Evolutionary conservation across 2,113 vertebrate species (phyloP).

Genomic region (Coracopsis vasa): DNA sequence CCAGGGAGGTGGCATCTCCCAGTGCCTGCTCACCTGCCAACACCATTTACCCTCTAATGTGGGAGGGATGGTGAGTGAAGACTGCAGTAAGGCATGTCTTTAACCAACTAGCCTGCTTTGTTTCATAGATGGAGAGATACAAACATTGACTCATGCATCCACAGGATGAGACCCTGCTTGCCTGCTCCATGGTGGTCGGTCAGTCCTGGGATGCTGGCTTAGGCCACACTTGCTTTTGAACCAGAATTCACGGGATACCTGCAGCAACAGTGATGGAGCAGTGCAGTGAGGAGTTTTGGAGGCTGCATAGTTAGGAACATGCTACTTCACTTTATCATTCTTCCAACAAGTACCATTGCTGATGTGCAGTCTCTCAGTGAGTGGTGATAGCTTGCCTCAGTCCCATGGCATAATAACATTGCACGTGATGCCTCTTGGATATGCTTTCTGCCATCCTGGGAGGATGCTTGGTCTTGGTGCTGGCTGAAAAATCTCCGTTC

Average conservation of each 20-base stretch:
- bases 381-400: accelerated
- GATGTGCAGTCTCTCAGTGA: accelerated
- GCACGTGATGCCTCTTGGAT: background rate
- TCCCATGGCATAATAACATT: accelerated
- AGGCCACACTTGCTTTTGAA: accelerated
- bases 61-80: background rate
- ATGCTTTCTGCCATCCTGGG: background rate
- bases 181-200: background rate
- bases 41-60: background rate
- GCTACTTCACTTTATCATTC: background rate
- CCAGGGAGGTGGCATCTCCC: background rate
- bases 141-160: background rate
- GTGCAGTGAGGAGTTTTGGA: background rate
- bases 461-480: background rate
- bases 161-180: background rate
- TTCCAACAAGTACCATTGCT: background rate
- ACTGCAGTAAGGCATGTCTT: background rate
- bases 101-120: background rate
- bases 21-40: background rate
- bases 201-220: background rate
- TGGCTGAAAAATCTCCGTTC: conserved; percentile 18
- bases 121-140: background rate
- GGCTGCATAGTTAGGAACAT: background rate
- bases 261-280: background rate
- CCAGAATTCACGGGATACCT: background rate